Base-by-base conservation (phyloP, 2,888 invertebrate species). In the Eupithecia exiguata region DNA sequence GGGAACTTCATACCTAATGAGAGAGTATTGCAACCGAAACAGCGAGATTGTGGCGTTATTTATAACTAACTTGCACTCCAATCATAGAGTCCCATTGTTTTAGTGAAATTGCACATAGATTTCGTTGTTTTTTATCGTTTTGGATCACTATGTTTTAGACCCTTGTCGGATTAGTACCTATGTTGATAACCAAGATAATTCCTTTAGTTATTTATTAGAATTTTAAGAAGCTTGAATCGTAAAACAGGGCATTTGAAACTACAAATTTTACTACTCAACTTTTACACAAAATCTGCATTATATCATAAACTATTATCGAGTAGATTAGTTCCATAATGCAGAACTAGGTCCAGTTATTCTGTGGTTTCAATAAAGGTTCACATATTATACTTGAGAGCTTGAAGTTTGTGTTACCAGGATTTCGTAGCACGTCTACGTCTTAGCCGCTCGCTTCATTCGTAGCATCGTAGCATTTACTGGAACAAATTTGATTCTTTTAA, bases 1-100 rank as follows among this genome's bases (percentile, higher is more conserved):
- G 68, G 16, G 38, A 72, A 36, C 58, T 69, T 53, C 49, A 66
- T 74, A 68, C 66, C 69, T 71, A 68, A 61, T 69, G 35, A 49
- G 70, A 10, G 49, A n/a, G 21, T 21, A 66, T 53, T 72, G 71
- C 58, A 74, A 14, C 35, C 53, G 46, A 70, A 63, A 49, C 63
- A 43, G 10, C 72, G 30, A 4, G 18, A 68, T 67, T 58, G 53
- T 68, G 40, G 43, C 68, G 46, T 58, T 68, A 75, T 72, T 63
- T 71, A 71, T 74, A 70, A 58, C 7, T 36, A n/a, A 35, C 53
- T 53, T 62, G 65, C 62, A 62, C 40, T 72, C 58, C 21, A 62
- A 30, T 67, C 65, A 25, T 49, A 62, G 16, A 21, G 62, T 21
- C 18, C 7, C 18, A 53, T 9, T 49, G 10, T 21, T 53, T 62